A percentile compares a stretch with the other conserved stretches of the same genome.
Conservation (phyloP, 2,113 vertebrate species). For the Orientallactaga bullata region DNA sequence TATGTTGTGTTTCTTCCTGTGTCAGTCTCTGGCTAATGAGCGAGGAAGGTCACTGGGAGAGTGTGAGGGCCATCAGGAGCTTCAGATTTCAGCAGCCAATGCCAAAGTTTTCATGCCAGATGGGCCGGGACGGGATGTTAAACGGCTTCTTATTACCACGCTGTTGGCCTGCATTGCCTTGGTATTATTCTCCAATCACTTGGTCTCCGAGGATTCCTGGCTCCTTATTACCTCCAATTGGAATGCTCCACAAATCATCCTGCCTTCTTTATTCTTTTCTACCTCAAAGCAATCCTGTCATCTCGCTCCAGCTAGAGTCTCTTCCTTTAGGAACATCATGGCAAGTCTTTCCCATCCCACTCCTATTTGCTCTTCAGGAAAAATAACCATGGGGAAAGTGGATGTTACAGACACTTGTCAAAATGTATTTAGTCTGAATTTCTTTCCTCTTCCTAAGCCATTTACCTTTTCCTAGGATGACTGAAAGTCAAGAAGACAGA, state of each 20-base stretch:
- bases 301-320: conserved; percentile 76
- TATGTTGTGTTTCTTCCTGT: conserved; percentile 19
- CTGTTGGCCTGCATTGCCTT: conserved; percentile 48
- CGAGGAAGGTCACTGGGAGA: conserved; percentile 39
- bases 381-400: conserved; percentile 33
- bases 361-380: conserved; percentile 54
- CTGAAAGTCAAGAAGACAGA: conserved; percentile 75
- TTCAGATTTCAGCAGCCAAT: conserved; percentile 57
- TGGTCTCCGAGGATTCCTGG: conserved; percentile 61
- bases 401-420: conserved; percentile 35
- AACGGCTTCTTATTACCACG: conserved; percentile 47
- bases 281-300: conserved; percentile 63
- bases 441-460: conserved; percentile 64
- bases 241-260: conserved; percentile 46
- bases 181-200: conserved; percentile 59
- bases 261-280: conserved; percentile 54
- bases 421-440: conserved; percentile 53
- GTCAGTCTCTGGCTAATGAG: conserved; percentile 35
- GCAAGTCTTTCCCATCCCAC: conserved; percentile 57
- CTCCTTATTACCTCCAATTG: conserved; percentile 66
- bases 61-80: conserved; percentile 47
- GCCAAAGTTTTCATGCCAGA: conserved; percentile 72
- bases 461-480: conserved; percentile 73
- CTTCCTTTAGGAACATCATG: conserved; percentile 65
- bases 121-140: conserved; percentile 50